Conservation (phyloP, 2,797 vertebrate species). For the Caiman crocodilus region DNA sequence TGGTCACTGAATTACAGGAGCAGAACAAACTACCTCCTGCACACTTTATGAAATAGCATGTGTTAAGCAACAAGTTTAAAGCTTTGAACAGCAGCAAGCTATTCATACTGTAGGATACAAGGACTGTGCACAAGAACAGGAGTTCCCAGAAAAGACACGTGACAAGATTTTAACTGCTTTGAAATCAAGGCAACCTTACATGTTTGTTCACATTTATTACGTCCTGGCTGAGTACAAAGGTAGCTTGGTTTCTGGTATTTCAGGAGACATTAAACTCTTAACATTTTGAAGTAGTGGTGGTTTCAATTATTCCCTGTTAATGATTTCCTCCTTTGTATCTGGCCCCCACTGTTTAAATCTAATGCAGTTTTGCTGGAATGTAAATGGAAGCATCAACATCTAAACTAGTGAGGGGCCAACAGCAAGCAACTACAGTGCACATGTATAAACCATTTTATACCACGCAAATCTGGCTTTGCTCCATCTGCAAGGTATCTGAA, state of each 20-base stretch:
- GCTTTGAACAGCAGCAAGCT: not conserved
- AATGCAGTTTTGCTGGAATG: not conserved
- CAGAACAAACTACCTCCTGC: not conserved
- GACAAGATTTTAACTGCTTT: not conserved
- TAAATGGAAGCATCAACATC: not conserved
- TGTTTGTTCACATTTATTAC: not conserved
- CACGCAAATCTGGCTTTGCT: not conserved
- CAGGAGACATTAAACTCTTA: not conserved
- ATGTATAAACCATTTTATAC: not conserved
- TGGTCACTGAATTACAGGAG: not conserved
- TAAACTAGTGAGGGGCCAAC: not conserved
- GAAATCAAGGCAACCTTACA: not conserved
- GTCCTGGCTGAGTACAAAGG: not conserved
- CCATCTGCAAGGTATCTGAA: not conserved
- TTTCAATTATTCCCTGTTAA: constrained; percentile 46
- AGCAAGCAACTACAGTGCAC: not conserved
- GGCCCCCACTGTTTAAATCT: not conserved
- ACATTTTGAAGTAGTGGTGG: rapidly evolving
- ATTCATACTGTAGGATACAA: not conserved
- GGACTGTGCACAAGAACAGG: not conserved
- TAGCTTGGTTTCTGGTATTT: not conserved
- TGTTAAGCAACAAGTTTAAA: not conserved
- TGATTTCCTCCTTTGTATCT: constrained; percentile 37
- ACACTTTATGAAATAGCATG: not conserved
- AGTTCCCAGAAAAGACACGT: not conserved